Percentiles rank a stretch among this genome's conserved stretches.
These are phyloP conservation scores for Crossocerus cetratus DNA, from an alignment of 2,888 invertebrate genomes.

Conservation along the genomic window DNA sequence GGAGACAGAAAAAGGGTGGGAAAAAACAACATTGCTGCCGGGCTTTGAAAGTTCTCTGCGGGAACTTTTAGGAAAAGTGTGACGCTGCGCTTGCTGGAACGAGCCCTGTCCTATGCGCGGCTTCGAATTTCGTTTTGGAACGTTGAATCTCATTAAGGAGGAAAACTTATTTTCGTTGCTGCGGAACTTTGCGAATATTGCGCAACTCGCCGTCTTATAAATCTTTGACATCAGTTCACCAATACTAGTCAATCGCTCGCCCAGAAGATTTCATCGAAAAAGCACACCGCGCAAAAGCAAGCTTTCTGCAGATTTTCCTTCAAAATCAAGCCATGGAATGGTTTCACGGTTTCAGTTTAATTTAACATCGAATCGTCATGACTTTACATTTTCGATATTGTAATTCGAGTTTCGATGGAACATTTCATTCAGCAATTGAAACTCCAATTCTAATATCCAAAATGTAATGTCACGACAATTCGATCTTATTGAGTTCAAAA, in stretches of 20 bases:
- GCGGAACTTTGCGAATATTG: conserved; percentile 60
- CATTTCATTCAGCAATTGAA: too few species aligned
- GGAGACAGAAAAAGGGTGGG: neutral
- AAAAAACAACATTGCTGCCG: conserved; percentile 35
- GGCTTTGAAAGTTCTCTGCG: conserved; percentile 52
- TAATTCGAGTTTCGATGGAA: too few species aligned
- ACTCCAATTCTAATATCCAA: too few species aligned
- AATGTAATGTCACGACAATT: too few species aligned
- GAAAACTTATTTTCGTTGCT: conserved; percentile 52
- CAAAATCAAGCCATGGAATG: too few species aligned
- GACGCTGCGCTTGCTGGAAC: conserved; percentile 45
- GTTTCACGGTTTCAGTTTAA: too few species aligned
- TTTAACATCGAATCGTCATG: too few species aligned
- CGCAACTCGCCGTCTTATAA: conserved; percentile 50
- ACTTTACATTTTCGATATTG: too few species aligned
- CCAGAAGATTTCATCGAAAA: conserved; percentile 37
- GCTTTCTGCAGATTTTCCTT: too few species aligned
- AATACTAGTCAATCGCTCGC: conserved; percentile 49
- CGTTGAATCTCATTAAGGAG: conserved; percentile 65
- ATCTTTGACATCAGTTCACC: conserved; percentile 49
- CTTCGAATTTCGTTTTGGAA: conserved; percentile 64
- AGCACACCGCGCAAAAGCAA: too few species aligned
- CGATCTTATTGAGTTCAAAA: too few species aligned
- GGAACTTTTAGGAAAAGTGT: conserved; percentile 53
- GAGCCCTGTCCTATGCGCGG: conserved; percentile 54